phyloP scores from a whole-genome alignment of 37 sponge, comb jelly and placozoan genomes.

The Aplysina aerophoba region DNA sequence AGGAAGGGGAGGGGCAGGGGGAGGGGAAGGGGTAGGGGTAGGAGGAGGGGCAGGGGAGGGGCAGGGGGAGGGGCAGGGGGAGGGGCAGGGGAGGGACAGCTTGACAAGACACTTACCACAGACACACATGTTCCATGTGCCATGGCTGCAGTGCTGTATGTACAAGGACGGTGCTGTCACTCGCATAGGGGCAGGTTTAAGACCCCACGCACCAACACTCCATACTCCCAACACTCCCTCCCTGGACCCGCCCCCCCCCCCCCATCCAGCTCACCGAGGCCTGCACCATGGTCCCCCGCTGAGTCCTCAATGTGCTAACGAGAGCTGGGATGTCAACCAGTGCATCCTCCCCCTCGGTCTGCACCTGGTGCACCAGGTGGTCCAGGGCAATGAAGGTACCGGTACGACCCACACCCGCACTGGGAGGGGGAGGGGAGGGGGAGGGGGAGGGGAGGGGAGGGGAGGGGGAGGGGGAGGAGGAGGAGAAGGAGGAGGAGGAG shows the following conservation, averaged over 20 bases:
- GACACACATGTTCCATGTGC: no score
- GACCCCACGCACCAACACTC: no score
- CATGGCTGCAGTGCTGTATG: no score
- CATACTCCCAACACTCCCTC: no score
- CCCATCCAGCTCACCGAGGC: background rate
- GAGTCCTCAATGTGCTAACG: background rate
- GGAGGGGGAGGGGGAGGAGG: background rate
- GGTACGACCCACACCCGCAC: conserved; percentile 29
- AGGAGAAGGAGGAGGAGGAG: background rate
- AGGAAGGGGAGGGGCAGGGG: background rate
- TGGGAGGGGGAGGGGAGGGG: background rate
- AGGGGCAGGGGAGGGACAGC: no score
- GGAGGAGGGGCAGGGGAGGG: no score
- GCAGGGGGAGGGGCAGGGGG: no score
- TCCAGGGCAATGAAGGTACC: conserved; percentile 13
- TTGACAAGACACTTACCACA: no score
- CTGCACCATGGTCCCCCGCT: conserved; percentile 16
- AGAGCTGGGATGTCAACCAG: background rate
- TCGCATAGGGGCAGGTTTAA: no score
- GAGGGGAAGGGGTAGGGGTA: background rate
- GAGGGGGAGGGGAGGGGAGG: no score
- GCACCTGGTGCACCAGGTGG: conserved; percentile 21
- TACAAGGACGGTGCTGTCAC: no score
- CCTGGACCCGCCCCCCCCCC: no score
- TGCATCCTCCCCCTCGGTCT: conserved; percentile 5